Evolutionary conservation across 1,140 invertebrate species (phyloP).

Genomic region (Apis laboriosa): DNA sequence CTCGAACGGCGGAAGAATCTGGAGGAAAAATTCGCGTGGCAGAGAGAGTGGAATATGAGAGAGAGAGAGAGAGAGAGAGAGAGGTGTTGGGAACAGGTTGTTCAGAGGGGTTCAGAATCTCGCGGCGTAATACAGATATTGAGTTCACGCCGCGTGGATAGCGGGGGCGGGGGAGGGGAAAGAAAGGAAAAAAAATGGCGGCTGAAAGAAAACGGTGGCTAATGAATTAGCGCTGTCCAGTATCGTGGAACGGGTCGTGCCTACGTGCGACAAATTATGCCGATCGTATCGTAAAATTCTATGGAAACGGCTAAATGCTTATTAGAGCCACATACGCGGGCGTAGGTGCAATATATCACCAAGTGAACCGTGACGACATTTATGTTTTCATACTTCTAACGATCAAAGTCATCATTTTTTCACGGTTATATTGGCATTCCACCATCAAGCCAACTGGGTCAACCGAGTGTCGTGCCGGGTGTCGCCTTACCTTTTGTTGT

Average conservation of each 20-base stretch:
- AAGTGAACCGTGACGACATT: constrained; percentile 48
- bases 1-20: not conserved
- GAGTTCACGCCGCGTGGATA: constrained; percentile 15
- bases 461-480: constrained; percentile 14
- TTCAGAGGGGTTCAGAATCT: constrained; percentile 27
- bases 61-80: too few relatives aligned
- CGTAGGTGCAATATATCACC: constrained; percentile 38
- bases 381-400: constrained; percentile 50
- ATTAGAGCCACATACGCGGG: constrained; percentile 33
- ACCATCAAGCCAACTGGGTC: constrained; percentile 27
- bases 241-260: constrained; percentile 36
- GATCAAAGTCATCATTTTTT: constrained; percentile 46
- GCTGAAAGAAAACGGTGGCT: constrained; percentile 30
- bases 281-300: constrained; percentile 50
- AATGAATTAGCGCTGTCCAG: constrained; percentile 50
- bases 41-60: too few relatives aligned
- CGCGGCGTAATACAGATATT: constrained; percentile 34
- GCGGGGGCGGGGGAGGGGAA: constrained; percentile 21
- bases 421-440: constrained; percentile 27
- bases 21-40: not conserved
- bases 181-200: too few relatives aligned
- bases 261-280: constrained; percentile 47
- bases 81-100: constrained; percentile 33
- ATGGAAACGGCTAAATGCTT: constrained; percentile 48
- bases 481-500: not conserved